Base-by-base conservation (phyloP, 2,888 invertebrate genomes). In the Cylindroiulus punctatus region DNA sequence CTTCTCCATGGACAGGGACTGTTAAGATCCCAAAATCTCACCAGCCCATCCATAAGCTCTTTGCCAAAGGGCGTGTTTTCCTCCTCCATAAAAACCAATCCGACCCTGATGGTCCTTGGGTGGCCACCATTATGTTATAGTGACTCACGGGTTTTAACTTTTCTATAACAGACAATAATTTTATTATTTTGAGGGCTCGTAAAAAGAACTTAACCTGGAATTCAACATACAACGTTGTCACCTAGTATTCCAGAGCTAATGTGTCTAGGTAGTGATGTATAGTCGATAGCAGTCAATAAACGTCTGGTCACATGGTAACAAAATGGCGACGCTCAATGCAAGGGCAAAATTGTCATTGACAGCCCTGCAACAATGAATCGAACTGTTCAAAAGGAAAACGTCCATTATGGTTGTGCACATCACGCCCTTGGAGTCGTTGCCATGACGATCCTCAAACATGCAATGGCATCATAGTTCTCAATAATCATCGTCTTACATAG, bases 81-180 rank as follows among this genome's bases (percentile, higher is more conserved):
- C 26, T 65, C 65, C 65, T 26, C 65, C n/a, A 65, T 65, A 65
- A 65, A 65, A n/a, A n/a, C 65, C 65, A 26, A 65, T 3, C n/a
- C 12, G 26, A 65, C 65, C 26, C 65, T 65, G 65, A 26, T 65
- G 26, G 65, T 26, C 65, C 65, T 12, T 65, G 8, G 65, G 65
- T 65, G 65, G 65, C 65, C 65, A 22, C 8, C 26, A 65, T 65
- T 26, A 65, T 12, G 22, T 22, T 26, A 65, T 14, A 26, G 65
- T 65, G 65, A 12, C 26, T 65, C 65, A 65, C 12, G 65, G 52
- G n/a, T 65, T 65, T 65, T 26, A 26, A 65, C 12, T 65, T 65
- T 26, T 26, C 65, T 65, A n/a, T 65, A 65, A 65, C 65, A 57
- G 57, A 26, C 65, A 26, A 26, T 10, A 8, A n/a, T 65, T 65